Evolutionary conservation across 2,888 invertebrate genomes (phyloP), one percentile per base, ranked within the genome.

Genomic region (Automeris io): DNA sequence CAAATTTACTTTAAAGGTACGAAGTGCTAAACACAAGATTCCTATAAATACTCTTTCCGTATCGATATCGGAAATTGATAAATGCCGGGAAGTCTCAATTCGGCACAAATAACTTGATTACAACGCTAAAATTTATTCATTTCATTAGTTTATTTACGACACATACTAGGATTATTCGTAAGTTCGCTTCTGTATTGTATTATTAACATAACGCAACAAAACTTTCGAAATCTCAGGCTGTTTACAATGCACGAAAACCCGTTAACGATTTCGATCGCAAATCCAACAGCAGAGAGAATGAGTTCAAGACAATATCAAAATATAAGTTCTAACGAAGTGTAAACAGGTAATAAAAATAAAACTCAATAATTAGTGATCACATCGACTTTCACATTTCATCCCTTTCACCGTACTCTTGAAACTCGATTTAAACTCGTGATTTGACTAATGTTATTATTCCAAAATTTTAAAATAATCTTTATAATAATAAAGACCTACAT

Each of bases 351-450:
- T 26, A 26, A 32, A 36, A 32, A 33, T 42, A 46, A 50, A 50
- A 46, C 44, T 39, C 39, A 51, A 55, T 56, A 54, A 61, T 62
- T 54, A 49, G 47, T 43, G 38, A 49, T 42, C 40, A 46, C 51
- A 41, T 47, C 43, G 41, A 71, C 76, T 79, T 80, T 78, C 78
- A 70, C 72, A 69, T 68, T 65, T 66, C 57, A 67, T 69, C 70
- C 61, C 66, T 66, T 46, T 9, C 33, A n/a, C 21, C n/a, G 26
- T 70, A 78, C 77, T 61, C 57, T 11, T 32, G 45, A 7, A 61
- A 68, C 70, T 73, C 78, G 73, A 70, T 43, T 12, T 2, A 13
- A 39, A 35, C 42, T 54, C 46, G 24, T 13, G 3, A 8, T 33
- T 3, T 13, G 8, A n/a, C 22, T 5, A 12, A 33, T 6, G 19